Percentiles rank a stretch among this genome's conserved stretches.
Conservation (phyloP, 2,888 invertebrate species). For the Chrysolina oricalcia region DNA sequence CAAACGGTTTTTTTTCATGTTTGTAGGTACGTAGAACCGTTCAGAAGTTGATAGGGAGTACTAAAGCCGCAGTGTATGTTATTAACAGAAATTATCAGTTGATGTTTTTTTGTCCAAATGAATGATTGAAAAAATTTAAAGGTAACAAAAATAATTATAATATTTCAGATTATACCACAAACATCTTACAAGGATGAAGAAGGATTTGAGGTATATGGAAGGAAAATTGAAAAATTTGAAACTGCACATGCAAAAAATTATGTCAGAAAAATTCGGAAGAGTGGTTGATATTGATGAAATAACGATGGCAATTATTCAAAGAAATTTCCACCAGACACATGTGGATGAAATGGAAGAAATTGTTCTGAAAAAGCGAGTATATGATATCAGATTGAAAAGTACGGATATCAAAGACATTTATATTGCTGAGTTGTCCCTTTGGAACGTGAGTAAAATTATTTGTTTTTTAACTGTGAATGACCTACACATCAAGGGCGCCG, state of each 20-base stretch:
- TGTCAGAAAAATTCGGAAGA: slow-evolving; percentile 76
- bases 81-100: too few relatives aligned
- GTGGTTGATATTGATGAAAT: slow-evolving; percentile 73
- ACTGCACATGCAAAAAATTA: slow-evolving; percentile 72
- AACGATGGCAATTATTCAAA: slow-evolving; percentile 74
- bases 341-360: slow-evolving; percentile 76
- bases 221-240: slow-evolving; percentile 75
- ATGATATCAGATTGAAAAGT: slow-evolving; percentile 73
- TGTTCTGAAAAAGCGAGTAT: slow-evolving; percentile 74
- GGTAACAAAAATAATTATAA: not conserved
- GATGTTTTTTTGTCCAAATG: too few relatives aligned
- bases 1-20: too few relatives aligned
- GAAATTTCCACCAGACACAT: slow-evolving; percentile 73
- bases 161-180: slow-evolving; percentile 76
- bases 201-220: slow-evolving; percentile 81
- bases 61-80: too few relatives aligned
- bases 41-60: too few relatives aligned
- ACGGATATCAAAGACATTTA: slow-evolving; percentile 71
- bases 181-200: slow-evolving; percentile 81
- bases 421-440: slow-evolving; percentile 70
- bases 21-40: too few relatives aligned
- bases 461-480: too few relatives aligned
- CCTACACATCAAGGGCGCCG: too few relatives aligned
- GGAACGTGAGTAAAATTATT: slow-evolving; percentile 62
- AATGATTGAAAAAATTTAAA: too few relatives aligned